Evolutionary conservation across 92 coral and sea anemone genomes (phyloP), one percentile per base, ranked within the genome.

Genomic region (Actinernus sp.): DNA sequence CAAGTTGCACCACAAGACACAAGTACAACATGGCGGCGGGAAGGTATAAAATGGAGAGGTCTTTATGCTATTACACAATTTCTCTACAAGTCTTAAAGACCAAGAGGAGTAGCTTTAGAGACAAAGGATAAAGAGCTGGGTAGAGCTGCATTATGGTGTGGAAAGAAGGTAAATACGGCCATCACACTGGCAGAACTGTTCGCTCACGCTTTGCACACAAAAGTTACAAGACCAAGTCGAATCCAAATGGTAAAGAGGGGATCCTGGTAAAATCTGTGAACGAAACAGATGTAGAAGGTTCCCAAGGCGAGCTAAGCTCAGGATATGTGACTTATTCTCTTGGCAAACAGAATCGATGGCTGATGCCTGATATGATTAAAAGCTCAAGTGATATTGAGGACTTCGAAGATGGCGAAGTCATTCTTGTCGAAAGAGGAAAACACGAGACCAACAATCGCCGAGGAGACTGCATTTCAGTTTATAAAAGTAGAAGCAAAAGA

Each of bases 321-420:
- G 39, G 17, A 1, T 65, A 47, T 22, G 55, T 81, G 3, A 28
- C 37, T 41, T 84, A 85, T 50, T 93, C 98, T 14, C 73, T 93
- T 26, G 94, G 94, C 4, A 89, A 93, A 55, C 98, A 89, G 5
- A 93, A 85, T 79, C 91, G 98, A 47, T 93, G 98, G 98, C 74
- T 89, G 24, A 85, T 93, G 39, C 96, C 96, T 29, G 92, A 81
- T 28, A 29, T 85, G 4, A 73, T 93, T 60, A 93, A 74, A 84
- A 73, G 63, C 13, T 51, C 37, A 17, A 41, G 67, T 25, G 51
- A 41, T 55, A 66, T 66, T 18, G 61, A 63, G 22, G 65, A 49
- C 12, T 44, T 49, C 17, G 74, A 68, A 36, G 69, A 58, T 27
- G 58, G 68, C 13, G 79, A 56, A 7, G 88, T 77, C 27, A 47